A percentile compares a stretch with the other conserved stretches of the same genome.
Evolutionary conservation across 2,797 vertebrate species (phyloP).

Genomic region (Thamnophis elegans): DNA sequence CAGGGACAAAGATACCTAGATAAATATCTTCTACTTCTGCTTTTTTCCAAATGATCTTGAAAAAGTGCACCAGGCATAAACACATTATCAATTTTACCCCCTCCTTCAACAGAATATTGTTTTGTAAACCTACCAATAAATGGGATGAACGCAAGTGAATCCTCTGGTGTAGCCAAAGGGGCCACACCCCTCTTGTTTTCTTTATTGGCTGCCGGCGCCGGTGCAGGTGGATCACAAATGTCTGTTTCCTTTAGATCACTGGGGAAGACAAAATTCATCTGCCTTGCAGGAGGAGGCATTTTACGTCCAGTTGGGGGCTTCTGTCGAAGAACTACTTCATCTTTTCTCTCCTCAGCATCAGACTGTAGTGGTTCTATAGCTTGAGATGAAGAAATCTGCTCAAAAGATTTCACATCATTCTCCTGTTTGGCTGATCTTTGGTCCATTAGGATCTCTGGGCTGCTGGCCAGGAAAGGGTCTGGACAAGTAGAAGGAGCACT

Average conservation of each 20-base stretch:
- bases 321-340: slow-evolving; percentile 90
- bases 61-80: neutral
- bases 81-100: too few species aligned
- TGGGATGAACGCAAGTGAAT: slow-evolving; percentile 94
- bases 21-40: neutral
- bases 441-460: slow-evolving; percentile 56
- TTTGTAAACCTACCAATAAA: slow-evolving; percentile 88
- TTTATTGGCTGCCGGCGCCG: slow-evolving; percentile 60
- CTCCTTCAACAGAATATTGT: neutral
- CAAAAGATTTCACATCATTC: slow-evolving; percentile 46
- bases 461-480: neutral
- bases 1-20: neutral
- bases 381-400: slow-evolving; percentile 33
- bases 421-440: slow-evolving; percentile 78
- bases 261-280: slow-evolving; percentile 83
- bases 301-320: slow-evolving; percentile 91
- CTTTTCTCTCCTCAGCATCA: slow-evolving; percentile 66
- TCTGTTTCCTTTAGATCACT: slow-evolving; percentile 78
- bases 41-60: neutral
- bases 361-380: slow-evolving; percentile 51
- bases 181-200: slow-evolving; percentile 68
- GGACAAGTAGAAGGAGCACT: slow-evolving; percentile 39
- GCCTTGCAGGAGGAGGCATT: slow-evolving; percentile 73
- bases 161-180: slow-evolving; percentile 82
- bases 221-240: slow-evolving; percentile 72